Conservation (phyloP, 1,140 invertebrate species). For the Zaprionus taronus region DNA sequence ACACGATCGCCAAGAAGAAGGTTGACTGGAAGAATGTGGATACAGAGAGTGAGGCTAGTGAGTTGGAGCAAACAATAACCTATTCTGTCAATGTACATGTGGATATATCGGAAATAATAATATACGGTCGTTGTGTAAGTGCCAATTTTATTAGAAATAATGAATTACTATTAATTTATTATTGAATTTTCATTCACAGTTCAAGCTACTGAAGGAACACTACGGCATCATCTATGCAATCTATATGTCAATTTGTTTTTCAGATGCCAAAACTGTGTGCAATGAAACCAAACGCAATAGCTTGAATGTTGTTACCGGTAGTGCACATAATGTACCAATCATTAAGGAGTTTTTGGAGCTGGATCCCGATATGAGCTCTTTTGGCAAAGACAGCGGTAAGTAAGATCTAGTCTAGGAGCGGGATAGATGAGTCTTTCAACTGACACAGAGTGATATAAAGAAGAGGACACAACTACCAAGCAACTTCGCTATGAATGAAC, state of each 20-base stretch:
- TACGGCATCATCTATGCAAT: slow-evolving; percentile 48
- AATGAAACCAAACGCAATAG: neutral
- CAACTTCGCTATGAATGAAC: too few relatives aligned
- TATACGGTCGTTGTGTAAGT: slow-evolving; percentile 47
- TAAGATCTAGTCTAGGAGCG: neutral
- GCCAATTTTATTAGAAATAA: neutral
- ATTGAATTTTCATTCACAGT: slow-evolving; percentile 24
- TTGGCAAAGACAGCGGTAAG: neutral
- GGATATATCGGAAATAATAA: slow-evolving; percentile 62
- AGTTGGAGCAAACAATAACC: neutral
- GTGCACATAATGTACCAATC: slow-evolving; percentile 38
- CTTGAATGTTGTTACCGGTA: slow-evolving; percentile 61
- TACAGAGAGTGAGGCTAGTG: neutral
- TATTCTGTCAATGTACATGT: slow-evolving; percentile 70
- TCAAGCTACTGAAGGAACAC: slow-evolving; percentile 63
- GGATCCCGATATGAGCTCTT: slow-evolving; percentile 52
- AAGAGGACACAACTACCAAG: too few relatives aligned
- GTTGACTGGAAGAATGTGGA: slow-evolving; percentile 19
- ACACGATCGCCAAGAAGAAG: slow-evolving; percentile 13
- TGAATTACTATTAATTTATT: neutral
- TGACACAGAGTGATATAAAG: too few relatives aligned
- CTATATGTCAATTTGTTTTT: slow-evolving; percentile 18
- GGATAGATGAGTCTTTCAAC: too few relatives aligned
- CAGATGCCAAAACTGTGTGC: neutral
- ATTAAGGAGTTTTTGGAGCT: slow-evolving; percentile 65